Percentiles rank a stretch among this genome's conserved stretches.
Evolutionary conservation across 2,113 vertebrate genomes (phyloP).

Genomic region (Numida meleagris): DNA sequence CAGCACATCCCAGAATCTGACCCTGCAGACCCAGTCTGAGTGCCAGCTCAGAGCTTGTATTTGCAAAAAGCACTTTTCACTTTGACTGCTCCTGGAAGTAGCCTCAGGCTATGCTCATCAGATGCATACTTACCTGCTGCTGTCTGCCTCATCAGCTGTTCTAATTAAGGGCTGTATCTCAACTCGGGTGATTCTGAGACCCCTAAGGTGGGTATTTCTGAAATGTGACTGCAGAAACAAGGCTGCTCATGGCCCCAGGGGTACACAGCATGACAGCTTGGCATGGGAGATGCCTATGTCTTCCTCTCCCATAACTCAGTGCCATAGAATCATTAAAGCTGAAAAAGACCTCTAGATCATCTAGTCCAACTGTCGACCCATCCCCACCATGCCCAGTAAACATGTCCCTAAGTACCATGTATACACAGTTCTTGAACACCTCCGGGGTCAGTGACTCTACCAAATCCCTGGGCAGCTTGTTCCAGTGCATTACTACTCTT

Average conservation of each 20-base stretch:
- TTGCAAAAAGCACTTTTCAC: not conserved
- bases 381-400: no score
- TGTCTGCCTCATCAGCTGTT: not conserved
- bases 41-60: not conserved
- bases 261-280: not conserved
- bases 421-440: no score
- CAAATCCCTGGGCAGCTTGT: no score
- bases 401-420: no score
- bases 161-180: not conserved
- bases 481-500: no score
- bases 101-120: not conserved
- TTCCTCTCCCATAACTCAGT: not conserved
- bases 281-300: not conserved
- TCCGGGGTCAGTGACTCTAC: no score
- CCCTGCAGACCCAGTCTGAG: not conserved
- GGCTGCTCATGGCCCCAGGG: not conserved
- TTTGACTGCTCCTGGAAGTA: rapidly evolving
- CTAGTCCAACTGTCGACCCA: no score
- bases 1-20: not conserved
- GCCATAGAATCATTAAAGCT: no score
- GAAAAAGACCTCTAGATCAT: no score
- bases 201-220: not conserved
- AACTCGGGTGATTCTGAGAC: not conserved
- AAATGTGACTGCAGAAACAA: not conserved
- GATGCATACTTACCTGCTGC: not conserved